These are phyloP conservation scores for Callorhinus ursinus DNA, from an alignment of 2,113 vertebrate genomes.

Conservation along the genomic window DNA sequence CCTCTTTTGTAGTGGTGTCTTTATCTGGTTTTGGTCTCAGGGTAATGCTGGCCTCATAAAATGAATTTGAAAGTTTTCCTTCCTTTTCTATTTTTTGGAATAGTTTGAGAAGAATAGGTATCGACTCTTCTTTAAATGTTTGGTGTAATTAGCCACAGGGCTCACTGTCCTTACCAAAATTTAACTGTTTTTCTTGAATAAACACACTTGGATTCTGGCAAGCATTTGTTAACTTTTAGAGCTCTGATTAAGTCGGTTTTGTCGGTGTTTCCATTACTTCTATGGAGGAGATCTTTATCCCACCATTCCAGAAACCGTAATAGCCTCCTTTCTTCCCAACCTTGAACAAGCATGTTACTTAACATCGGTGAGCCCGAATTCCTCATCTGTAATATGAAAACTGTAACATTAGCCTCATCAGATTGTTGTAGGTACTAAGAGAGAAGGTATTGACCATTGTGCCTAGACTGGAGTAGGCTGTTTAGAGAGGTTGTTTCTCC, in stretches of 20 bases:
- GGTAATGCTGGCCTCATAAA: not conserved
- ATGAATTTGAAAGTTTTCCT: not conserved
- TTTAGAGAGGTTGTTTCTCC: not conserved
- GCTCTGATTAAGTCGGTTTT: not conserved
- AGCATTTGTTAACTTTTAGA: not conserved
- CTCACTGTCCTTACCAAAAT: not conserved
- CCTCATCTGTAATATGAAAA: slow-evolving; percentile 30
- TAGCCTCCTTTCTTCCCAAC: not conserved
- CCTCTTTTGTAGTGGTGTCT: not conserved
- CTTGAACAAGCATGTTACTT: not conserved
- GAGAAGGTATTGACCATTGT: not conserved
- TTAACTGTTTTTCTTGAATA: not conserved
- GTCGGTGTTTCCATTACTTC: not conserved
- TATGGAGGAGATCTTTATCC: not conserved
- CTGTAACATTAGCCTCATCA: not conserved
- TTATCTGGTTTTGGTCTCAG: not conserved
- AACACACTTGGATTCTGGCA: not conserved
- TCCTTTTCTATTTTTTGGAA: not conserved
- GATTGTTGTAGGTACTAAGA: not conserved
- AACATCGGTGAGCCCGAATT: not conserved
- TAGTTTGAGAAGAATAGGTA: not conserved
- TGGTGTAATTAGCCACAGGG: not conserved
- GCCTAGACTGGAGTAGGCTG: not conserved
- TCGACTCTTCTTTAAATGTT: not conserved
- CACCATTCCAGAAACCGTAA: not conserved